phyloP scores from a whole-genome alignment of 1,140 invertebrate genomes.

The Arion vulgaris region DNA sequence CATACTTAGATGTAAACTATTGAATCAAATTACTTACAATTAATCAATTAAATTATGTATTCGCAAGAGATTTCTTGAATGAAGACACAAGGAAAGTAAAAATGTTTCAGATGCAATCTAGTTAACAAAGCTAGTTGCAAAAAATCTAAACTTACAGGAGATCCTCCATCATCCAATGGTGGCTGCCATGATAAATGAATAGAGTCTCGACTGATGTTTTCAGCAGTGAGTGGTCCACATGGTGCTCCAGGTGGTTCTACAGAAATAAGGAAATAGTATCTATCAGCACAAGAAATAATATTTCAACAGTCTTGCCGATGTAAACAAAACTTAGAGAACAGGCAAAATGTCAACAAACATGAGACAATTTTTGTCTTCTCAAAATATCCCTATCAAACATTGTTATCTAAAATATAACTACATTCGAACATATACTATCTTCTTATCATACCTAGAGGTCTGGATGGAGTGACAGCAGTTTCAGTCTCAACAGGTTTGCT shows the following conservation, averaged over 20 bases:
- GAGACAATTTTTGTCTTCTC: too few relatives aligned
- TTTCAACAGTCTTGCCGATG: too few relatives aligned
- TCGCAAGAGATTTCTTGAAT: too few relatives aligned
- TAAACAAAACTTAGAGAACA: too few relatives aligned
- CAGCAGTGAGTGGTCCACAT: constrained; percentile 91
- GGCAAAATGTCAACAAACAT: too few relatives aligned
- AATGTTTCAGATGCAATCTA: background rate
- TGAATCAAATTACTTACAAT: too few relatives aligned
- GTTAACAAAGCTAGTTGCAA: background rate
- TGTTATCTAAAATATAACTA: too few relatives aligned
- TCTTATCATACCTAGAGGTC: constrained; percentile 86
- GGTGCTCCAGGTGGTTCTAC: constrained; percentile 90
- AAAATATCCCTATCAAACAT: too few relatives aligned
- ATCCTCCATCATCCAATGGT: constrained; percentile 65
- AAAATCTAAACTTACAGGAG: constrained; percentile 44
- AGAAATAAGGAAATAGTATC: constrained; percentile 17
- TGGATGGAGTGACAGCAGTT: constrained; percentile 92
- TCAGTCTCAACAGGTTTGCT: constrained; percentile 90
- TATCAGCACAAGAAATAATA: too few relatives aligned
- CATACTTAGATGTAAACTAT: too few relatives aligned
- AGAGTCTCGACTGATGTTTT: constrained; percentile 93
- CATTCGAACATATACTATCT: too few relatives aligned
- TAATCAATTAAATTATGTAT: too few relatives aligned
- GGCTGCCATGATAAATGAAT: constrained; percentile 79
- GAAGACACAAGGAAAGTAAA: background rate